Base-by-base conservation (phyloP, 2,888 invertebrate genomes). In the Teinopalpus imperialis region DNA sequence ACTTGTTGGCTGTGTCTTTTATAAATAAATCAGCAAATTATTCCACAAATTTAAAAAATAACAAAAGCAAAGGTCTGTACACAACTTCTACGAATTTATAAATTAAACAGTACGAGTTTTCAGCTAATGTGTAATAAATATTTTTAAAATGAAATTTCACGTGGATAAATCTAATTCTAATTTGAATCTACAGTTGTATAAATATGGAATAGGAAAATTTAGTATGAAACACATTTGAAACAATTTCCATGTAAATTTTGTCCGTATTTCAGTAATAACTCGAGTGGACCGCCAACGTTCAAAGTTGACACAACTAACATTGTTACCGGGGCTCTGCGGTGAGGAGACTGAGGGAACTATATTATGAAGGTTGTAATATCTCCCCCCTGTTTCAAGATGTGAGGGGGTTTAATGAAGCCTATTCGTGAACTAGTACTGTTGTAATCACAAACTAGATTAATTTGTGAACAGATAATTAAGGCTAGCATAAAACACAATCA, bases 351-450 rank as follows among this genome's bases (percentile, higher is more conserved):
- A 29, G 27, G 18, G 39, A 45, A 45, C 34, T 40, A 9, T 39
- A 27, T 45, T 45, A 45, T 45, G 31, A 34, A 26, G 34, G 32
- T 29, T 40, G 45, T 45, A 45, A 45, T 40, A 45, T 39, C 45
- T 39, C 40, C 34, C 12, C 9, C 21, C 21, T 40, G 40, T 34
- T 40, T 27, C 45, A 23, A 45, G 30, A 34, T 40, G 32, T 40
- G 34, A 39, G 27, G 26, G 32, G 40, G 40, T 40, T 45, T 45
- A 45, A 45, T 45, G 34, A 45, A 45, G 45, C 45, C 37, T 45
- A 40, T 45, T 45, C 29, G 34, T 32, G 45, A 34, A 45, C 37
- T 26, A 26, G 24, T 27, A 45, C 40, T 40, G 41, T 41, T 32
- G 21, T 34, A 34, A 40, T 32, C 44, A 30, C 16, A 37, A 44